Evolutionary conservation across 2,113 vertebrate species (phyloP), one percentile per base, ranked within the genome.

Genomic region (Pleuronectes platessa): DNA sequence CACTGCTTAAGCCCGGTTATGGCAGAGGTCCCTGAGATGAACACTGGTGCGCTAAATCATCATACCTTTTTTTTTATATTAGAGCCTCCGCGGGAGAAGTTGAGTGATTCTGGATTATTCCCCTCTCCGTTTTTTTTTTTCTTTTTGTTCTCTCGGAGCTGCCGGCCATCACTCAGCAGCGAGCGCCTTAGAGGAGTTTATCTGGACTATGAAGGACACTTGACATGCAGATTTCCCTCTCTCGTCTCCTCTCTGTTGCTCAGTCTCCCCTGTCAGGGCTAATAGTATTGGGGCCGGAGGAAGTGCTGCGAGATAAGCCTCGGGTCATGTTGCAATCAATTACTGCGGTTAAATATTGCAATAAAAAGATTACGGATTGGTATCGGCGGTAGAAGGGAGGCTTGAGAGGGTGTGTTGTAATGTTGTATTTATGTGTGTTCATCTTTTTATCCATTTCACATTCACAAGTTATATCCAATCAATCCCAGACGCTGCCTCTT

Each of bases 1-100:
- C 82, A 92, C 90, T 92, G 90, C 87, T 94, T 93, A 93, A 91
- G 90, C 89, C 88, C 88, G 79, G 89, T 93, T 93, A 93, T 92
- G 90, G 92, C 92, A 94, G 90, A 93, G 92, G 92, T 93, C 90
- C 90, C 83, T 71, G 82, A 88, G 89, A 88, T 80, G 89, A 88
- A 83, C 86, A 79, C 81, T 71, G 62, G 76, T 88, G 84, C 88
- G 90, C 85, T 90, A 91, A 91, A 92, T 93, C 87, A 92, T 92
- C 83, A 81, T 82, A 83, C 85, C 85, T 89, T 91, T 91, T 89
- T 89, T 79, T 56, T 24, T 56, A 88, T 86, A 89, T 84, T 71
- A 86, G 75, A 83, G 78, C 56, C 73, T 91, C 91, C 81, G 2
- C 79, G 51, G 87, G 84, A 90, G 86, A 81, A 82, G 64, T 73